Evolutionary conservation across 2,113 vertebrate species (phyloP), one percentile per base, ranked within the genome.

Genomic region (Toxotes jaculatrix): DNA sequence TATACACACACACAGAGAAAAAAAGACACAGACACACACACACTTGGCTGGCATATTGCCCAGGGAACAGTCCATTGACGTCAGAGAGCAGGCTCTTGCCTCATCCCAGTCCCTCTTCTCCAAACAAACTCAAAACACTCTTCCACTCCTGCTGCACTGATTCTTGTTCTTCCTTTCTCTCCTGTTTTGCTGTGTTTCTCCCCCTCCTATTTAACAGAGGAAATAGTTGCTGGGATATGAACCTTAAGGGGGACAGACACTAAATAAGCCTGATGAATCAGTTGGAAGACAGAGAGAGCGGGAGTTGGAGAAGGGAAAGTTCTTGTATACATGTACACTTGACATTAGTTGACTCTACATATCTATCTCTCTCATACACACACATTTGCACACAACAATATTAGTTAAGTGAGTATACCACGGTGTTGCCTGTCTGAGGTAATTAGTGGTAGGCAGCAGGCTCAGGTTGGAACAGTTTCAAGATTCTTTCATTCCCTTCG

Each of bases 21-120:
- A 21, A n/a, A 21, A 49, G 12, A 49, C 69, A 85, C 74, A 69
- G 34, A 65, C 42, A 83, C 34, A 76, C 31, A 82, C 74, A 87
- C 79, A 78, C 77, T 61, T 47, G 53, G 84, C 74, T 95, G 95
- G 95, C 95, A 88, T 67, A 62, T 75, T 77, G 92, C 95, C 95
- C 93, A 91, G 94, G 94, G 95, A 95, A 95, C 93, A 88, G 88
- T 91, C 88, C 89, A 95, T 95, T 96, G 95, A 96, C 95, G 95
- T 96, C 95, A 96, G 93, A 95, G 91, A 80, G 55, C 90, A 77
- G 66, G 86, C 91, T 94, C 93, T 95, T 94, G 93, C 93, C 93
- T 95, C 95, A 95, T 95, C 93, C 82, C 86, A 89, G 93, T 93
- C 91, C 91, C 92, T 93, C 91, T 93, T 95, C 92, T 95, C 94